Evolutionary conservation across 2,888 invertebrate genomes (phyloP).

Genomic region (Electrophaes corylata): DNA sequence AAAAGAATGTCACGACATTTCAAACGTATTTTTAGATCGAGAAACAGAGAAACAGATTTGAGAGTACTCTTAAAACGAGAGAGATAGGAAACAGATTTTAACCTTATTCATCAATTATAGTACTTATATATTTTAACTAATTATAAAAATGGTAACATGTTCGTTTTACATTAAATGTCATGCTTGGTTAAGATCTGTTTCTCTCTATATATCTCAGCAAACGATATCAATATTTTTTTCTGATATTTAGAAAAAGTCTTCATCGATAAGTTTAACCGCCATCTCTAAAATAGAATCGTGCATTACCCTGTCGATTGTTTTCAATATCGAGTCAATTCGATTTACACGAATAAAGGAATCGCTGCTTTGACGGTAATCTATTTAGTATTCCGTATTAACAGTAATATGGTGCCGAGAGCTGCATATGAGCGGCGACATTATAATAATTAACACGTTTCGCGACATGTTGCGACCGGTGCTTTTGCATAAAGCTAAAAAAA

Average conservation of each 20-base stretch:
- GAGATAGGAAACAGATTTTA: no score
- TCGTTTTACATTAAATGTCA: no score
- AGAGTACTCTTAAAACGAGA: no score
- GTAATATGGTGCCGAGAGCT: conserved; percentile 49
- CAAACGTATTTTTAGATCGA: no score
- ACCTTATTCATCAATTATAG: no score
- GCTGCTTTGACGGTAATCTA: conserved; percentile 70
- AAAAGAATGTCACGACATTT: no score
- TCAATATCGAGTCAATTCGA: conserved; percentile 80
- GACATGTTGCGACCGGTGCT: conserved; percentile 19
- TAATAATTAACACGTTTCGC: conserved; percentile 64
- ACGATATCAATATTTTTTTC: no score
- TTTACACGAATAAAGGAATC: conserved; percentile 79
- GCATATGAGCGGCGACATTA: conserved; percentile 71
- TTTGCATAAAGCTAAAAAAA: conserved; percentile 8
- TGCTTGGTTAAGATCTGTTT: no score
- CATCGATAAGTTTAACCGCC: conserved; percentile 36
- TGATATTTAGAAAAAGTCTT: not conserved
- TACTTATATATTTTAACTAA: no score
- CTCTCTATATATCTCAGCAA: no score
- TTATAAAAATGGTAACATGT: no score
- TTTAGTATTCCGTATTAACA: conserved; percentile 64
- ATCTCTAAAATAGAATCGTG: conserved; percentile 67
- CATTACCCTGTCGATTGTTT: conserved; percentile 81
- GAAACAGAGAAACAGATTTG: no score